Base-by-base conservation (phyloP, 1,140 invertebrate species). In the Ceratina japonica region DNA sequence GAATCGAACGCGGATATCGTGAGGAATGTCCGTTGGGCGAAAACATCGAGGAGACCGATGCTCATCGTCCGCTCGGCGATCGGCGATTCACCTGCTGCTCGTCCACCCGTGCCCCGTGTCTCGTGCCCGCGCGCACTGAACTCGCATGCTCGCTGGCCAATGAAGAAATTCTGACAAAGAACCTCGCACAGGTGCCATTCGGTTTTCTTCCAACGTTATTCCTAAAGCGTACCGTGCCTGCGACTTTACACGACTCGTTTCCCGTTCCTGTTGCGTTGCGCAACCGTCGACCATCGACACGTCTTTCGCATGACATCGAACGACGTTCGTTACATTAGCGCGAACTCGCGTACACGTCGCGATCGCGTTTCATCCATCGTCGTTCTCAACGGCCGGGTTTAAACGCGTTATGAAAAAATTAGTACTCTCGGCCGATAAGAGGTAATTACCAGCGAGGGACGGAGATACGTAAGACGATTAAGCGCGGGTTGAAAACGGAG, bases 101-200 rank as follows among this genome's bases (percentile, higher is more conserved):
- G 24, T 10, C 10, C 56, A 3, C 18, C 52, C 15, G 15, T n/a
- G 52, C 12, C 52, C 4, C 18, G 18, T 15, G 15, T 12, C 15
- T 54, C 52, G 52, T 54, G 52, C 52, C 10, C 52, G 18, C 52
- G 15, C 15, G 15, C 18, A 4, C 52, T n/a, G 52, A 15, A 15
- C 18, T 54, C 52, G 52, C 52, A 44, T 44, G 37, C 10, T 44
- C 52, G 13, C 52, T 54, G 13, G 15, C 22, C 59, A 70, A 83
- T 79, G 77, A 80, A 83, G 79, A 84, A 84, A 81, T 80, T 77
- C 58, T 76, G 78, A 76, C 73, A 80, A 80, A 84, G 61, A 59
- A 64, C 44, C 37, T 44, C 20, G 22, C 69, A 73, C 71, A 37
- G 75, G 72, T 65, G 72, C 70, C 70, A 68, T 79, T 65, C 12